These are phyloP conservation scores for Drosophila pseudoananassae DNA, from an alignment of 1,140 invertebrate genomes.

Conservation along the genomic window DNA sequence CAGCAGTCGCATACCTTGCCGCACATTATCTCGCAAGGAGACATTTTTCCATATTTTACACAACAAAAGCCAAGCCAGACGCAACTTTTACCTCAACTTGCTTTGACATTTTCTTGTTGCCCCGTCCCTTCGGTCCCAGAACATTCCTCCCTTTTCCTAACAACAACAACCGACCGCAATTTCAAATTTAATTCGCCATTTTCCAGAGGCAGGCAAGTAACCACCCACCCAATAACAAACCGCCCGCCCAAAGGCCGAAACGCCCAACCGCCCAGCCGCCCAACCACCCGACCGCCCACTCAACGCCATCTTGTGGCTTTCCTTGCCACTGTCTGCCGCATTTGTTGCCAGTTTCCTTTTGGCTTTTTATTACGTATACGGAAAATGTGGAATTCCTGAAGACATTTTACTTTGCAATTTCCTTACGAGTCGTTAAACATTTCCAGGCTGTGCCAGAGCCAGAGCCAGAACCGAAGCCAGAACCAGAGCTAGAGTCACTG, in stretches of 20 bases:
- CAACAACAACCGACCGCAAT: conserved; percentile 48
- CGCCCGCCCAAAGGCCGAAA: not conserved
- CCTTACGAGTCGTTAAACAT: conserved; percentile 83
- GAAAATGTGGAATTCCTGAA: conserved; percentile 81
- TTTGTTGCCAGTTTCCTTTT: conserved; percentile 48
- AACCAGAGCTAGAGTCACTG: conserved; percentile 41
- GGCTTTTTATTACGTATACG: conserved; percentile 79
- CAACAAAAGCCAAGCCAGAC: conserved; percentile 58
- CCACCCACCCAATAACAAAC: conserved; percentile 8
- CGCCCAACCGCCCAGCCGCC: conserved; percentile 11
- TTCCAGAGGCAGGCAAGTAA: conserved; percentile 53
- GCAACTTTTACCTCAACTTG: conserved; percentile 77
- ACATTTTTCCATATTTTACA: conserved; percentile 81
- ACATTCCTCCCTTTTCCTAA: not conserved
- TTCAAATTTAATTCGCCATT: conserved; percentile 83
- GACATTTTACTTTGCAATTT: conserved; percentile 83
- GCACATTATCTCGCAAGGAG: conserved; percentile 54
- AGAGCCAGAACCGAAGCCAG: conserved; percentile 7
- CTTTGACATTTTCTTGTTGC: conserved; percentile 56
- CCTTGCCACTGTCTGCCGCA: conserved; percentile 43
- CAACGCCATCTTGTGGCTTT: conserved; percentile 70
- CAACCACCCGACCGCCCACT: conserved; percentile 22
- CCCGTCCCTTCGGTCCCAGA: not conserved
- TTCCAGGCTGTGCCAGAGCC: conserved; percentile 66
- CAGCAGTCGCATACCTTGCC: conserved; percentile 62